These are phyloP conservation scores for Mormyrus proboscirostris DNA, from an alignment of 2,797 vertebrate species.

Conservation along the genomic window DNA sequence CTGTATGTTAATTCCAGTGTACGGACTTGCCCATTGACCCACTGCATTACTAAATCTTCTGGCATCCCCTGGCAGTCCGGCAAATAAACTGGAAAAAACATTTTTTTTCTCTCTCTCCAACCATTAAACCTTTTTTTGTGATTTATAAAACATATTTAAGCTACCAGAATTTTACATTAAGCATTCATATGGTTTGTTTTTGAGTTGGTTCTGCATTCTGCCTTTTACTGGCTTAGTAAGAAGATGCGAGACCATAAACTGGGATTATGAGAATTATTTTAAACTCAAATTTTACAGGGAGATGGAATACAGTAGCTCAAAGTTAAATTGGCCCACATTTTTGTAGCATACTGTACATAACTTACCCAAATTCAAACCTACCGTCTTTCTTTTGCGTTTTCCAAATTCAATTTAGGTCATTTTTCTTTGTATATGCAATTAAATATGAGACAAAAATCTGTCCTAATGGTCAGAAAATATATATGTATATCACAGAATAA, in stretches of 20 bases:
- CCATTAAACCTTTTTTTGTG: background rate
- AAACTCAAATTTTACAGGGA: background rate
- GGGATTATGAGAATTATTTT: background rate
- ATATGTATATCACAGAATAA: background rate
- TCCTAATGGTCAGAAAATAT: background rate
- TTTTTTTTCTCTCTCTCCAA: background rate
- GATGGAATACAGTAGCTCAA: background rate
- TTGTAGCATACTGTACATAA: background rate
- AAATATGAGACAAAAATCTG: background rate
- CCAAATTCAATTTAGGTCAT: background rate
- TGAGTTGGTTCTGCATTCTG: background rate
- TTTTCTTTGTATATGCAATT: background rate
- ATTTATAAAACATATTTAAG: background rate
- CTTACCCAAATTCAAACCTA: background rate
- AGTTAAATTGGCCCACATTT: background rate
- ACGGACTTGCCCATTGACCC: conserved; percentile 66
- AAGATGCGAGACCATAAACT: background rate
- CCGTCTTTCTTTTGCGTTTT: background rate
- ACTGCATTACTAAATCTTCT: conserved; percentile 33
- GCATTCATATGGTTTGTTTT: background rate
- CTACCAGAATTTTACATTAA: background rate
- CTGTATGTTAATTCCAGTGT: conserved; percentile 74
- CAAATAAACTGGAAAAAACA: background rate
- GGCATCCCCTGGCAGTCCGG: conserved; percentile 15
- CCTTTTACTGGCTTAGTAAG: background rate